Evolutionary conservation across 2,113 vertebrate species (phyloP).

Genomic region (Pelecanoides urinatrix): DNA sequence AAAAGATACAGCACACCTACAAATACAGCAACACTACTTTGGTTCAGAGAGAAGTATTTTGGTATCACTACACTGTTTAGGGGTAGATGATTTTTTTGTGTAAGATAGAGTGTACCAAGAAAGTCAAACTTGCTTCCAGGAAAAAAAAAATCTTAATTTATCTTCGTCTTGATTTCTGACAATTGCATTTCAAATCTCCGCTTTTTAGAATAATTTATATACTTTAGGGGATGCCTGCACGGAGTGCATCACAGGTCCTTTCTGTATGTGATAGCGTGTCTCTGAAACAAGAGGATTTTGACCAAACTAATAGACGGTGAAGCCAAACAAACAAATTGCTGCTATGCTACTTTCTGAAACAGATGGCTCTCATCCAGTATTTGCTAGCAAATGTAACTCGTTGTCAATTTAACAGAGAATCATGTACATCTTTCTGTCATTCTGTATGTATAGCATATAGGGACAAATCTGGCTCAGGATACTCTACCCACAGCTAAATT

Average conservation of each 20-base stretch:
- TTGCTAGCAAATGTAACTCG: constrained; percentile 35
- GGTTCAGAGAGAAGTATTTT: neutral
- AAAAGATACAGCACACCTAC: neutral
- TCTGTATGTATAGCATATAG: constrained; percentile 19
- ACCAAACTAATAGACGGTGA: constrained; percentile 53
- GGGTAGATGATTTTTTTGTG: neutral
- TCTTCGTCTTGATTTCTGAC: neutral
- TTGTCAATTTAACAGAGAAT: constrained; percentile 24
- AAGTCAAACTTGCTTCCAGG: neutral
- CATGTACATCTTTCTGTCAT: neutral
- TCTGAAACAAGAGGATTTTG: constrained; percentile 41
- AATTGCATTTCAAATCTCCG: neutral
- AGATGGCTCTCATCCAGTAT: constrained; percentile 50
- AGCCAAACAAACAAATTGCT: constrained; percentile 58
- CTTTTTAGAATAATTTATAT: neutral
- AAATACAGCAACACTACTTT: neutral
- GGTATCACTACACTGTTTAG: neutral
- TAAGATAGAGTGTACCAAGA: neutral
- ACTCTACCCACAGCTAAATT: constrained; percentile 43
- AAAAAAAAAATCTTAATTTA: neutral
- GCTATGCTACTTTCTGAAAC: constrained; percentile 57
- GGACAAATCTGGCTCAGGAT: constrained; percentile 14
- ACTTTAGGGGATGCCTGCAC: neutral
- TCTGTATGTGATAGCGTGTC: neutral
- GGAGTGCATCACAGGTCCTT: neutral